These are phyloP conservation scores for Zosterops borbonicus DNA, from an alignment of 2,113 vertebrate species.

Conservation along the genomic window DNA sequence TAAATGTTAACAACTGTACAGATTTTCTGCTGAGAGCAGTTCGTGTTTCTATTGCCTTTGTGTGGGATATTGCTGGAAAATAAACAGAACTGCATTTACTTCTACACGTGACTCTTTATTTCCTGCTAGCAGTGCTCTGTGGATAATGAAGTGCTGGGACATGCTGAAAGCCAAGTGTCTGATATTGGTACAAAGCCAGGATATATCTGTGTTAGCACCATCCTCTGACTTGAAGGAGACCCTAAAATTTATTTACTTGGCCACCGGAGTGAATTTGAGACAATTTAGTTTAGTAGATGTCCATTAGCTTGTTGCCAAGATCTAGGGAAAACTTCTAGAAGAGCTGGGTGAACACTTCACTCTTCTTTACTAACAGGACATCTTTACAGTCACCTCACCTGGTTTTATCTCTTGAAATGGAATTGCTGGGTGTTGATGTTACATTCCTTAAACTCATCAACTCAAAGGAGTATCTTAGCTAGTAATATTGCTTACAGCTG, in stretches of 20 bases:
- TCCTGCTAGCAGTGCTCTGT: not conserved
- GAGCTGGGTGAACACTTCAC: not conserved
- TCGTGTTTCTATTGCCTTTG: conserved; percentile 67
- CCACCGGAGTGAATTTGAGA: not conserved
- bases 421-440: not conserved
- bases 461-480: not conserved
- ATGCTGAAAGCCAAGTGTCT: not conserved
- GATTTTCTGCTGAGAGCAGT: conserved; percentile 64
- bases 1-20: conserved; percentile 70
- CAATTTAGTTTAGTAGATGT: not conserved
- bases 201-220: not conserved
- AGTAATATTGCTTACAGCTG: not conserved
- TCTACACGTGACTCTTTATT: not conserved
- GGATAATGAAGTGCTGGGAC: not conserved
- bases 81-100: conserved; percentile 45
- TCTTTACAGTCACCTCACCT: not conserved
- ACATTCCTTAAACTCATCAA: not conserved
- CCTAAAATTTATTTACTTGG: not conserved
- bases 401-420: not conserved
- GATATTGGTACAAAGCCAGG: no score
- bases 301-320: not conserved
- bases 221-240: not conserved
- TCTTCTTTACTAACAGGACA: not conserved
- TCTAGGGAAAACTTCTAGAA: not conserved
- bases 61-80: conserved; percentile 62